Conservation (phyloP, 2,888 invertebrate species). For the Sinotaia quadrata region DNA sequence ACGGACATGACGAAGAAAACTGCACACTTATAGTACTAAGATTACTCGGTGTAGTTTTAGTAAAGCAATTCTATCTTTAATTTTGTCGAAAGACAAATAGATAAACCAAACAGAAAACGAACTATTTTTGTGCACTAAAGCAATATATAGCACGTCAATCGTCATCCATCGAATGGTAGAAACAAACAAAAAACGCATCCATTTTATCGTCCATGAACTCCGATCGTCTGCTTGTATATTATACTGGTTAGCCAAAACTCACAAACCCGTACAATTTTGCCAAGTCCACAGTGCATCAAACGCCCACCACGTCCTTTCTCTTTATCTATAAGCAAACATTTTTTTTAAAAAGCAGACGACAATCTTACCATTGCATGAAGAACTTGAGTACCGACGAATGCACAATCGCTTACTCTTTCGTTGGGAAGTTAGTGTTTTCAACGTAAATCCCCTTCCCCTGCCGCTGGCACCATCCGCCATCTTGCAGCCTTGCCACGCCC, state of each 20-base stretch:
- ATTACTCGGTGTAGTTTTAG: too few species aligned
- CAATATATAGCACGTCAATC: too few species aligned
- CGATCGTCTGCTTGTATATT: too few species aligned
- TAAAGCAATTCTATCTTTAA: too few species aligned
- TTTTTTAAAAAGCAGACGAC: neutral
- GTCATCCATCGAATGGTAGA: too few species aligned
- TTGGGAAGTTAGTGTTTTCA: conserved; percentile 6
- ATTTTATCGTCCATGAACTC: too few species aligned
- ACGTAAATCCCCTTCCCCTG: neutral
- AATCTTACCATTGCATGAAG: conserved; percentile 11
- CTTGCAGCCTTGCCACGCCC: conserved; percentile 43
- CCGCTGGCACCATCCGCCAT: conserved; percentile 38
- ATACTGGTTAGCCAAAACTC: neutral
- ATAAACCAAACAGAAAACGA: too few species aligned
- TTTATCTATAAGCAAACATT: neutral
- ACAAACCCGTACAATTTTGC: neutral
- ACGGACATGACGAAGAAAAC: too few species aligned
- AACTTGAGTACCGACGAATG: conserved; percentile 14
- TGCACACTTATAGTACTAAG: too few species aligned
- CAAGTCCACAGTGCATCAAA: neutral
- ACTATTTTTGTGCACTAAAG: too few species aligned
- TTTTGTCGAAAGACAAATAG: too few species aligned
- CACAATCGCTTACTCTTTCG: conserved; percentile 16
- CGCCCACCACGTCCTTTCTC: neutral
- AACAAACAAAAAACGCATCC: too few species aligned